Conservation (phyloP, 2,113 vertebrate species). For the Pseudonaja textilis region DNA sequence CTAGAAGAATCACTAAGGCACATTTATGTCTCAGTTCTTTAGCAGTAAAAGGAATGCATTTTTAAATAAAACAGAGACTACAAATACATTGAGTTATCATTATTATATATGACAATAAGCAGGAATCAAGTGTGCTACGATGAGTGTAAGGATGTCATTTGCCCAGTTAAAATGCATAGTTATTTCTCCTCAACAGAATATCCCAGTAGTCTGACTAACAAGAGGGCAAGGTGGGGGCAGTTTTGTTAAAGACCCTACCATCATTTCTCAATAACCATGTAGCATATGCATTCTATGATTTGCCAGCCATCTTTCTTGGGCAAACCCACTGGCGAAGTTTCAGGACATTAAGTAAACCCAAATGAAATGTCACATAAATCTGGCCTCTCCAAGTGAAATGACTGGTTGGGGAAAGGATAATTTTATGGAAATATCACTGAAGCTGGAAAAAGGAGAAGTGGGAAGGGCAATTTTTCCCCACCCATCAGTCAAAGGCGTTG, state of each 20-base stretch:
- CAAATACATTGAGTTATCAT: neutral
- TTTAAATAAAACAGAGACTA: constrained; percentile 63
- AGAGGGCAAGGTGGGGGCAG: neutral
- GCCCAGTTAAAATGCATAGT: constrained; percentile 22
- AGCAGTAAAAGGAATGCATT: constrained; percentile 64
- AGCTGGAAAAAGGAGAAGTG: neutral
- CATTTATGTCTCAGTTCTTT: constrained; percentile 61
- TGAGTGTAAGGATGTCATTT: constrained; percentile 24
- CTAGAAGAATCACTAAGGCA: constrained; percentile 64
- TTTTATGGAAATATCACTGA: constrained; percentile 2
- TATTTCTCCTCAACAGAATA: neutral
- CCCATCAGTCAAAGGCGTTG: constrained; percentile 5
- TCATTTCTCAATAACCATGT: neutral
- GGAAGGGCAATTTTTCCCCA: neutral
- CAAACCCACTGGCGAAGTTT: constrained; percentile 51
- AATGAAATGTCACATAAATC: constrained; percentile 48
- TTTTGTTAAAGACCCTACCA: neutral
- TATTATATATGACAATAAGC: constrained; percentile 11
- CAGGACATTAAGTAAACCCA: constrained; percentile 37
- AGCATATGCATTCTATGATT: constrained; percentile 11
- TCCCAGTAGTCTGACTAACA: neutral
- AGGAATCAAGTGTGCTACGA: neutral
- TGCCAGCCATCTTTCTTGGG: constrained; percentile 36
- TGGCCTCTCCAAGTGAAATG: constrained; percentile 38
- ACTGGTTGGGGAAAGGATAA: constrained; percentile 20